Percentiles rank a stretch among this genome's conserved stretches.
These are phyloP conservation scores for Echinarachnius parma DNA, from an alignment of 53 echinoderm and acorn worm genomes.

Conservation along the genomic window DNA sequence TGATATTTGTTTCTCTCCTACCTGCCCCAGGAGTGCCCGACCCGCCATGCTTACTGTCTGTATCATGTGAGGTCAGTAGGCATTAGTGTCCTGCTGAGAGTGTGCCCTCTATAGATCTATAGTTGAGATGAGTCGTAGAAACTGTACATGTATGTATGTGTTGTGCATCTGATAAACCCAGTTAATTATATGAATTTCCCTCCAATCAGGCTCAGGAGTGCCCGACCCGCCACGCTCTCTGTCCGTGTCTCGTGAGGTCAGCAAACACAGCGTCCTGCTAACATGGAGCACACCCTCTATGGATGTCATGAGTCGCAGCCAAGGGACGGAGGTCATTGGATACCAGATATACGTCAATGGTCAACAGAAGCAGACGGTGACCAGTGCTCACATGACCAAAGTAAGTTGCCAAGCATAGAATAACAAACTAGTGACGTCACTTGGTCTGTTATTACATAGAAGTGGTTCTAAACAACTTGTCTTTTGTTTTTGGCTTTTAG, in stretches of 20 bases:
- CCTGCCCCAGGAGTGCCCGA: no score
- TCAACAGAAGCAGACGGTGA: slow-evolving; percentile 83
- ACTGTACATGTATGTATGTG: neutral
- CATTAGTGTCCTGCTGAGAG: no score
- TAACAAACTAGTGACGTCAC: no score
- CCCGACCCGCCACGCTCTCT: slow-evolving; percentile 74
- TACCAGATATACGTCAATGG: slow-evolving; percentile 90
- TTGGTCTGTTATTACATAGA: no score
- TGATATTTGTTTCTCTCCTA: no score
- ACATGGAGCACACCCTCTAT: slow-evolving; percentile 79
- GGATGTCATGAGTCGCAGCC: slow-evolving; percentile 71
- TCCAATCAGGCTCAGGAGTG: slow-evolving; percentile 37
- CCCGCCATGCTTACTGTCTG: no score
- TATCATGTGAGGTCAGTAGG: no score
- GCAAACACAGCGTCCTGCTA: slow-evolving; percentile 72
- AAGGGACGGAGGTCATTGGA: slow-evolving; percentile 79
- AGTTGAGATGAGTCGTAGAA: neutral
- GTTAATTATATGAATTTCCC: neutral
- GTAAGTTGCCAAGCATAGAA: no score
- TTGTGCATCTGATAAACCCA: neutral
- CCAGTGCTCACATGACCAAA: slow-evolving; percentile 86
- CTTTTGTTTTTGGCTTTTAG: no score
- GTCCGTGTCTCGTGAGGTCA: slow-evolving; percentile 62
- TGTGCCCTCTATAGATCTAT: neutral
- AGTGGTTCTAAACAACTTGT: no score